Base-by-base conservation (phyloP, 2,888 invertebrate species). In the Rutpela maculata region DNA sequence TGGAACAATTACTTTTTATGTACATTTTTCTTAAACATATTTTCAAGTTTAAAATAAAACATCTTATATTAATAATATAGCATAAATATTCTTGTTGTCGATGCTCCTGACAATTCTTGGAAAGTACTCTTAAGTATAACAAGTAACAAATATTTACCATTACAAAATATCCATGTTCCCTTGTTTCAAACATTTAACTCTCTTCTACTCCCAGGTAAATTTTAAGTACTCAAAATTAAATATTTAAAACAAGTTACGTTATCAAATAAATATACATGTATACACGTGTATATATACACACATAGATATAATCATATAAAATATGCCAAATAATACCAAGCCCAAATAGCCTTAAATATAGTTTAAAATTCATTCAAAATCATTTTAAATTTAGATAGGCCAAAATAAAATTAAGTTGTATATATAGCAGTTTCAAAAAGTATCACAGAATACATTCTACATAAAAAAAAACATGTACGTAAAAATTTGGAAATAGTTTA, bases 191-290 rank as follows among this genome's bases (percentile, higher is more conserved):
- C 43, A 65, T 65, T n/a, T 65, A 38, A 65, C 12, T 35, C 19
- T 59, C n/a, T 59, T 22, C 35, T 31, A 5, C 62, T 50, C 12
- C n/a, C 7, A 50, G 4, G 12, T 9, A 35, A 38, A 19, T 65
- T 18, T 65, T 65, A 65, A 65, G 65, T 65, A 65, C 65, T 10
- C 1, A 65, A 31, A 35, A 62, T 62, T 62, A 62, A 65, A 65
- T 65, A 43, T 65, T 38, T 65, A 43, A 65, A 65, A 65, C 65
- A 65, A 65, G 19, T 31, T 62, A n/a, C 17, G 19, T 15, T 65
- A 38, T 43, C 19, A 43, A 17, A 18, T 65, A 65, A 43, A 65
- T 60, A 11, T 43, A 43, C 12, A 12, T 43, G 12, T 12, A 50
- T 7, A 35, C 9, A 7, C 9, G 7, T 35, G 7, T 60, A 62